These are phyloP conservation scores for Bradypodion ventrale DNA, from an alignment of 2,797 vertebrate genomes.

Conservation along the genomic window DNA sequence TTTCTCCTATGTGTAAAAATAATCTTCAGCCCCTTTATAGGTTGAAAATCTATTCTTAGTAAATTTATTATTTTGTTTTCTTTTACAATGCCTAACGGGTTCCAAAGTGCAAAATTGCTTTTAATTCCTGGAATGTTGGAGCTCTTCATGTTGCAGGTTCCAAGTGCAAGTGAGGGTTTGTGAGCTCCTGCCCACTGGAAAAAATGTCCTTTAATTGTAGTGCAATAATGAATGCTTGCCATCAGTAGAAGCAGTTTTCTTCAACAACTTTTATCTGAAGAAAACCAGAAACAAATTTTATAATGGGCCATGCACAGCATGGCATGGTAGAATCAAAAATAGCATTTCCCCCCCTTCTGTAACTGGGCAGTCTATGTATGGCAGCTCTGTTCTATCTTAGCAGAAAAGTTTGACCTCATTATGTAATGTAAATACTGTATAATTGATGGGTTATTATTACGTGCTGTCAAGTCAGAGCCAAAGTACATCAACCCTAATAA, in stretches of 20 bases:
- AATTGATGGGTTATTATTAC: no score
- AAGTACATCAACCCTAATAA: no score
- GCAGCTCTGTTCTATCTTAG: no score
- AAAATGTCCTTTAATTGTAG: conserved; percentile 41
- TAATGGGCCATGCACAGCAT: background rate
- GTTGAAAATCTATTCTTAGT: background rate
- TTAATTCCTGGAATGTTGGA: conserved; percentile 58
- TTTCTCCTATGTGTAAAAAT: background rate
- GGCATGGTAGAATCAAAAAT: background rate
- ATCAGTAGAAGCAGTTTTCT: conserved; percentile 35
- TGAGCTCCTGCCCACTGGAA: conserved; percentile 41
- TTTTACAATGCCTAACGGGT: background rate
- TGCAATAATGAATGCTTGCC: conserved; percentile 43
- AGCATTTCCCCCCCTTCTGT: no score
- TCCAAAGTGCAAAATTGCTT: conserved; percentile 43
- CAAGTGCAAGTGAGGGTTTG: conserved; percentile 60
- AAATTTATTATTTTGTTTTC: background rate
- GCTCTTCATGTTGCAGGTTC: conserved; percentile 14
- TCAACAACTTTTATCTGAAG: background rate
- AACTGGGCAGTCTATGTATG: no score
- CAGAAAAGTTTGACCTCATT: no score
- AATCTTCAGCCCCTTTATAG: background rate
- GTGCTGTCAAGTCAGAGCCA: no score
- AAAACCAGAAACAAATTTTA: conserved; percentile 25
- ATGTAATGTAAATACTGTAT: no score